A percentile compares a stretch with the other conserved stretches of the same genome.
Conservation (phyloP, 2,797 vertebrate species). For the Spinus pinus region DNA sequence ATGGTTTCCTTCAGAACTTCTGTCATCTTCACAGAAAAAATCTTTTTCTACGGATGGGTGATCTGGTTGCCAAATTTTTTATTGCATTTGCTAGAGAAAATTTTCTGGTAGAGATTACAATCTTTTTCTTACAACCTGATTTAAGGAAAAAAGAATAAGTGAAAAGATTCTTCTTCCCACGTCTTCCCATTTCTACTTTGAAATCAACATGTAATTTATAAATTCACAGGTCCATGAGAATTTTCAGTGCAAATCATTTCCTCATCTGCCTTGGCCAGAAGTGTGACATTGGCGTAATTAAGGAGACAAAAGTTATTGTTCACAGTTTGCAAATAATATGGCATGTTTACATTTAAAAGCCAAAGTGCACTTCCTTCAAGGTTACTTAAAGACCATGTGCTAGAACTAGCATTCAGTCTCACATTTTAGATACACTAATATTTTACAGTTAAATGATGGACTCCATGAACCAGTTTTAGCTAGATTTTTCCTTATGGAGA, state of each 20-base stretch:
- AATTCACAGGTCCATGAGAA: background rate
- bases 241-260: background rate
- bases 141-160: background rate
- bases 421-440: background rate
- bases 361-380: background rate
- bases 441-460: background rate
- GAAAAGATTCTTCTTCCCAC: background rate
- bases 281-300: background rate
- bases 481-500: background rate
- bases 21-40: background rate
- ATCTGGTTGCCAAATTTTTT: background rate
- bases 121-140: background rate
- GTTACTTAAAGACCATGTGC: background rate
- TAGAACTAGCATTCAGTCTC: background rate
- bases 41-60: rapidly evolving
- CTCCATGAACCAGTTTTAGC: background rate
- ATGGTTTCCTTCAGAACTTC: background rate
- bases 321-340: background rate
- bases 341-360: background rate
- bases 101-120: background rate
- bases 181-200: background rate
- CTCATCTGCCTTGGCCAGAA: background rate
- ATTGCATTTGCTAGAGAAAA: background rate
- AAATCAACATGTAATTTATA: background rate
- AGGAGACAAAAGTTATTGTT: background rate